Evolutionary conservation across 1,140 invertebrate genomes (phyloP), one percentile per base, ranked within the genome.

Genomic region (Linepithema humile): DNA sequence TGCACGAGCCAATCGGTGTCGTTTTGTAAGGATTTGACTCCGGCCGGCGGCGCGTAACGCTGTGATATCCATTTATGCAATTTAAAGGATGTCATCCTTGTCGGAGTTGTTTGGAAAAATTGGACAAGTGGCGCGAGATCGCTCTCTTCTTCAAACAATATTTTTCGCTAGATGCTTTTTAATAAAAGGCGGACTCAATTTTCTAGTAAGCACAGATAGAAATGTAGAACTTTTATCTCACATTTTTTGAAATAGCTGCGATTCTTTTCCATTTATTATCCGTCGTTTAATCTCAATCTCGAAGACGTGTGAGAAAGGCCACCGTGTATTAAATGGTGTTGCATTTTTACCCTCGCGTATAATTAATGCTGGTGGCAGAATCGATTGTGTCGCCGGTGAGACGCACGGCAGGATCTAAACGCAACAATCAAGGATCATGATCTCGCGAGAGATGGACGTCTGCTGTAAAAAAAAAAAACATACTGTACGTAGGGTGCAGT

Each of bases 21-120:
- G 57, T 50, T 82, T 62, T 82, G 69, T 82, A 59, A 82, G 57
- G 78, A 59, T 82, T 82, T 82, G 78, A 73, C 69, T 60, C 45
- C 45, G 29, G 38, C 60, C 7, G 64, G 32, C 35, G 6, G 9
- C 57, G 23, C 45, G 20, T 43, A 70, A 57, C 73, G 45, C 15
- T 6, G n/a, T n/a, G n/a, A n/a, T n/a, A 64, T 64, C 38, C 50
- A 35, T 70, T 74, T 48, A 69, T 23, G 26, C 69, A 10, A 15
- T 69, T 82, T 40, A 50, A 82, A 29, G 67, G 78, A 62, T 73
- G 74, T 65, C 26, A 67, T 78, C 60, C 15, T 23, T 62, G 38
- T 55, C 17, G 38, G 15, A n/a, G 45, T 38, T 82, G 69, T 74
- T 74, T 82, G 78, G 15, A 48, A n/a, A 67, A 60, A 74, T 55